A percentile compares a stretch with the other conserved stretches of the same genome.
These are phyloP conservation scores for Gavialis gangeticus DNA, from an alignment of 2,113 vertebrate species.

Conservation along the genomic window DNA sequence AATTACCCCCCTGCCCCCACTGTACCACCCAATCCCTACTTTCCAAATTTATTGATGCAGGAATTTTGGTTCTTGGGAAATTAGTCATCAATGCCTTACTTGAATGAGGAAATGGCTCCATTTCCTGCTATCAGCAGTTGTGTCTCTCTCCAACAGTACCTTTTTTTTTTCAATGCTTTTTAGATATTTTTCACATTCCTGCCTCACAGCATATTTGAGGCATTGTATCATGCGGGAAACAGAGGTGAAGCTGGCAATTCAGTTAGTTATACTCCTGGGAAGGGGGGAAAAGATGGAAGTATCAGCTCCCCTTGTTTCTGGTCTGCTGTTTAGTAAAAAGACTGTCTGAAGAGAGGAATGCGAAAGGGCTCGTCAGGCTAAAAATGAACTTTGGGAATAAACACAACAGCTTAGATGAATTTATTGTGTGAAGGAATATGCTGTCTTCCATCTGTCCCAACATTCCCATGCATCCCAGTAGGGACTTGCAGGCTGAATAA, in stretches of 20 bases:
- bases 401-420: not conserved
- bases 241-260: constrained; percentile 1
- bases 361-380: not conserved
- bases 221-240: constrained; percentile 34
- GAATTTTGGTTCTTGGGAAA: not conserved
- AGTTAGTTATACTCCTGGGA: constrained; percentile 2
- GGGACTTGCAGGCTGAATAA: not conserved
- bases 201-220: not conserved
- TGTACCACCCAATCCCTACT: not conserved
- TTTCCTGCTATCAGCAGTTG: constrained; percentile 36
- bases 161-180: constrained; percentile 3
- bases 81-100: constrained; percentile 10
- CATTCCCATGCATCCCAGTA: not conserved
- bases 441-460: not conserved
- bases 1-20: not conserved
- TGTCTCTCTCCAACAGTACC: not conserved
- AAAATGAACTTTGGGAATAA: not conserved
- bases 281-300: not conserved
- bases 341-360: not conserved
- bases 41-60: not conserved
- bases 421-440: no score
- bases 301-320: constrained; percentile 38
- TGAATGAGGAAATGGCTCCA: not conserved
- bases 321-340: not conserved
- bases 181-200: not conserved